These are phyloP conservation scores for Anser brachyrhynchus DNA, from an alignment of 2,113 vertebrate genomes.

Conservation along the genomic window DNA sequence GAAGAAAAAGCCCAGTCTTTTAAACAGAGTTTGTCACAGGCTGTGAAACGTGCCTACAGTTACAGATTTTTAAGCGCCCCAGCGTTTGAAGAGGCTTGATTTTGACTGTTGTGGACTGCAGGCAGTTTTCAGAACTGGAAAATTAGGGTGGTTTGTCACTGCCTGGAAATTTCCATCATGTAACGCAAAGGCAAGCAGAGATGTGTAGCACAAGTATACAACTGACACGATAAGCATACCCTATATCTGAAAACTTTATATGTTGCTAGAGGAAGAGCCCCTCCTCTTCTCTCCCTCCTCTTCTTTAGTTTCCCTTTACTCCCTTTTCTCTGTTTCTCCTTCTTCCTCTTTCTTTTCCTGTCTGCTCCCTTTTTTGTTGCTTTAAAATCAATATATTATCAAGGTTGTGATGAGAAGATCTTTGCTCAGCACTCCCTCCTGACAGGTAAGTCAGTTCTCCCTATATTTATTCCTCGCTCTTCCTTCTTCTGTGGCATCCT, in stretches of 20 bases:
- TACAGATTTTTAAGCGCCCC: background rate
- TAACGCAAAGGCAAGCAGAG: background rate
- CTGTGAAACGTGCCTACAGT: background rate
- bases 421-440: constrained; percentile 36
- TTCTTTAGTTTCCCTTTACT: constrained; percentile 48
- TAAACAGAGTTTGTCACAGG: background rate
- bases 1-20: background rate
- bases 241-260: background rate
- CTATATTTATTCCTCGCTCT: background rate
- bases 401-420: constrained; percentile 52
- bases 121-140: background rate
- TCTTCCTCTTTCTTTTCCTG: constrained; percentile 18
- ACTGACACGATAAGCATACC: background rate
- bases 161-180: background rate
- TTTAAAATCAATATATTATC: constrained; percentile 56
- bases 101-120: background rate
- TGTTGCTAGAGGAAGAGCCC: constrained; percentile 8
- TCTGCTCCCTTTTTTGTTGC: constrained; percentile 39
- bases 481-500: background rate
- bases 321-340: constrained; percentile 44
- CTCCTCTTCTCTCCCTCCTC: constrained; percentile 16
- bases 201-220: background rate
- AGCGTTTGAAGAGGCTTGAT: background rate
- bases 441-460: constrained; percentile 52
- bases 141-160: background rate